Evolutionary conservation across 2,797 vertebrate genomes (phyloP).

Genomic region (Sebastes cheni): DNA sequence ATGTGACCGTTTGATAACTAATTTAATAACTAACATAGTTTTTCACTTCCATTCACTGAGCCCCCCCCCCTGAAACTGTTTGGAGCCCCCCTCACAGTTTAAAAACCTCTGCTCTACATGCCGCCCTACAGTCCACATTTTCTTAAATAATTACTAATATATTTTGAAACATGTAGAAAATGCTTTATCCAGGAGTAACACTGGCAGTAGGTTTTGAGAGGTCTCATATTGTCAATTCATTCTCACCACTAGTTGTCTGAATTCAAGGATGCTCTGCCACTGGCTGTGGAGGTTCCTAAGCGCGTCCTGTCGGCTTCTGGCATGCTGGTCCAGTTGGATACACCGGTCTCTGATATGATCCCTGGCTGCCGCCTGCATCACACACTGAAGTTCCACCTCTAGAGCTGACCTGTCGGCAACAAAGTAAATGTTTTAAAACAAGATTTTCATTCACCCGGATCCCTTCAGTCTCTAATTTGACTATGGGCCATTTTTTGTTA

Average conservation of each 20-base stretch:
- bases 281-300: conserved; percentile 74
- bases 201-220: background rate
- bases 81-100: too few species aligned
- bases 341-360: conserved; percentile 76
- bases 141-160: background rate
- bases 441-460: background rate
- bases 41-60: too few species aligned
- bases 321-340: conserved; percentile 68
- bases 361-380: conserved; percentile 71
- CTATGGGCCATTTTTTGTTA: background rate
- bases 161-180: background rate
- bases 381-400: conserved; percentile 79
- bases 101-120: too few species aligned
- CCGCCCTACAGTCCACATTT: background rate
- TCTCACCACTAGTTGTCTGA: conserved; percentile 82
- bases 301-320: conserved; percentile 68
- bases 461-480: background rate
- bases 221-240: background rate
- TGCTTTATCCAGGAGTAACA: background rate
- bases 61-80: too few species aligned
- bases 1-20: fast-evolving
- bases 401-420: conserved; percentile 71
- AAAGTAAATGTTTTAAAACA: background rate
- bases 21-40: too few species aligned
- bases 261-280: conserved; percentile 82